These are phyloP conservation scores for Epicampocera succincta DNA, from an alignment of 2,888 invertebrate genomes.

Conservation along the genomic window DNA sequence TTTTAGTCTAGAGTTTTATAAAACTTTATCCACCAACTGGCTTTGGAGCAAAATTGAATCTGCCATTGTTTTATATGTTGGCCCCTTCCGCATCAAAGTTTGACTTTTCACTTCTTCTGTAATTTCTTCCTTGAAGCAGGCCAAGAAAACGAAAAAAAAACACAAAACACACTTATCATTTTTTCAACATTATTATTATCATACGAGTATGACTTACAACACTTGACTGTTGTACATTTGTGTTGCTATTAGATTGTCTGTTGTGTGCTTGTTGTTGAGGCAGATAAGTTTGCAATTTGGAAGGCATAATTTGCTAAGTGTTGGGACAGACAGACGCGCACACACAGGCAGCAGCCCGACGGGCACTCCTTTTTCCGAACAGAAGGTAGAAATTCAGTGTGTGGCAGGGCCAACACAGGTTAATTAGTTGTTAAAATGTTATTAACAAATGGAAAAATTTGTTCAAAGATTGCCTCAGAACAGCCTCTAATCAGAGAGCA, in stretches of 20 bases:
- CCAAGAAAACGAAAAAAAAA: neutral
- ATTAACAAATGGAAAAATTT: slow-evolving; percentile 57
- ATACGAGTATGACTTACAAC: slow-evolving; percentile 53
- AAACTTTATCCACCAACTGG: no score
- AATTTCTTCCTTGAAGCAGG: slow-evolving; percentile 4
- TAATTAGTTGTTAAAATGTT: slow-evolving; percentile 62
- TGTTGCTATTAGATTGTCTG: slow-evolving; percentile 36
- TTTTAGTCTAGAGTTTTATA: no score
- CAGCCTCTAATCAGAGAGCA: slow-evolving; percentile 18
- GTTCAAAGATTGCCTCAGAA: slow-evolving; percentile 28
- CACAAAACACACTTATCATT: slow-evolving; percentile 45
- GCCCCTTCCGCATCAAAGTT: neutral
- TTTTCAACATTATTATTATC: slow-evolving; percentile 59
- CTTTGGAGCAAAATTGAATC: no score
- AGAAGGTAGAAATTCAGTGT: slow-evolving; percentile 20
- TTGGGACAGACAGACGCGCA: neutral
- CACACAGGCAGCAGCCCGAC: neutral
- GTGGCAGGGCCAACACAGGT: slow-evolving; percentile 55
- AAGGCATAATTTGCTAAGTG: slow-evolving; percentile 57
- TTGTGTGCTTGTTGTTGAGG: slow-evolving; percentile 26
- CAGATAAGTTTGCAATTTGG: slow-evolving; percentile 48
- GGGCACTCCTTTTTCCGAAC: slow-evolving; percentile 42
- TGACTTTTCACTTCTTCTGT: neutral
- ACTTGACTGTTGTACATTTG: slow-evolving; percentile 46
- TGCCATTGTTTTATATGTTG: no score